These are phyloP conservation scores for Clarias batrachus DNA, from an alignment of 2,113 vertebrate species.

Conservation along the genomic window DNA sequence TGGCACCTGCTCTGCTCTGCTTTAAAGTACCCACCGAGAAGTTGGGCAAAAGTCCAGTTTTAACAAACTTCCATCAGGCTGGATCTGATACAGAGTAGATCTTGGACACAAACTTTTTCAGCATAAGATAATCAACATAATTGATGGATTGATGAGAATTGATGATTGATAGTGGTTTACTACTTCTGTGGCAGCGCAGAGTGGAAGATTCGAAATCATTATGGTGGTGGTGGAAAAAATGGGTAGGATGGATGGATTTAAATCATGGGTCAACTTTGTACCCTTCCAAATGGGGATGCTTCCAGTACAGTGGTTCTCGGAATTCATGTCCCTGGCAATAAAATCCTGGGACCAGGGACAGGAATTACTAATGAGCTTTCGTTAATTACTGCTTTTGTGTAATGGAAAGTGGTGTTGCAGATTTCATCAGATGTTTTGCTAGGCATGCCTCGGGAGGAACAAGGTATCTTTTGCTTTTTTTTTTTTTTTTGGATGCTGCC, in stretches of 20 bases:
- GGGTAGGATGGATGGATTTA: neutral
- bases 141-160: neutral
- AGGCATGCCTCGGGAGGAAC: neutral
- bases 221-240: neutral
- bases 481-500: neutral
- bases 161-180: neutral
- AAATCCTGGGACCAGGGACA: neutral
- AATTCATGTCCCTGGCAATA: neutral
- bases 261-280: too few relatives aligned
- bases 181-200: too few relatives aligned
- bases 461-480: too few relatives aligned
- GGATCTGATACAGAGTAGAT: too few relatives aligned
- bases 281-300: neutral
- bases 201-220: neutral
- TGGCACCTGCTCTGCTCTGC: conserved; percentile 6
- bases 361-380: neutral
- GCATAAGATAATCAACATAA: neutral
- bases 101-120: neutral
- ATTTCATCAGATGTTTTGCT: neutral
- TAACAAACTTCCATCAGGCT: neutral
- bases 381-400: neutral
- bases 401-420: neutral
- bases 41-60: conserved; percentile 4
- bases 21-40: neutral
- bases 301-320: neutral